Evolutionary conservation across 2,888 invertebrate species (phyloP), one percentile per base, ranked within the genome.

Genomic region (Thymelicus sylvestris): DNA sequence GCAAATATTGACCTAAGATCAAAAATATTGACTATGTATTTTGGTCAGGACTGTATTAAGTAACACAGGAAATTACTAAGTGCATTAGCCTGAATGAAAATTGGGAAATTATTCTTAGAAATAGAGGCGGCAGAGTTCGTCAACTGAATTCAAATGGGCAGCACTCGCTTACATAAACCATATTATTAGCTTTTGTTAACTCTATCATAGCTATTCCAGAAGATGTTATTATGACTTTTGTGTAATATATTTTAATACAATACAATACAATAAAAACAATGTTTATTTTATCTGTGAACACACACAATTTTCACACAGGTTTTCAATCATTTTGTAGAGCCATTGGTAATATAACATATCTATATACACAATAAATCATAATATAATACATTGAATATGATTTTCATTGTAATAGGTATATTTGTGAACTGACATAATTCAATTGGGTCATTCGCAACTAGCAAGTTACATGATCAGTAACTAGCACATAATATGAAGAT

Each of bases 1-100:
- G 44, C 61, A 24, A 62, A 50, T 41, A 60, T 66, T 71, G 71
- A 71, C 66, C 71, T 62, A 47, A 71, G 71, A 71, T 66, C 71
- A 71, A 71, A 66, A 62, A 47, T n/a, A 62, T 66, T 71, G 55
- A 55, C 61, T 71, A 71, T 71, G 71, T 66, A 71, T 66, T 71
- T 71, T 71, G 71, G 71, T 66, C 71, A 71, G 71, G 61, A 71
- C 47, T 55, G 61, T 61, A 31, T 71, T 61, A 38, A 38, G 61
- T 55, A 61, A 71, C 19, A 61, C 47, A 61, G 71, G 71, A 71
- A 66, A 24, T 60, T 24, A 47, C 52, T 41, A 60, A 61, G 57
- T 70, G 71, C 61, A 62, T 50, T 61, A 66, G 55, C 66, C 44
- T 44, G 15, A 60, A 66, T 44, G 52, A 44, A 71, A 66, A 60